Conservation (phyloP, 2,113 vertebrate genomes). For the Gasterosteus nipponicus region DNA sequence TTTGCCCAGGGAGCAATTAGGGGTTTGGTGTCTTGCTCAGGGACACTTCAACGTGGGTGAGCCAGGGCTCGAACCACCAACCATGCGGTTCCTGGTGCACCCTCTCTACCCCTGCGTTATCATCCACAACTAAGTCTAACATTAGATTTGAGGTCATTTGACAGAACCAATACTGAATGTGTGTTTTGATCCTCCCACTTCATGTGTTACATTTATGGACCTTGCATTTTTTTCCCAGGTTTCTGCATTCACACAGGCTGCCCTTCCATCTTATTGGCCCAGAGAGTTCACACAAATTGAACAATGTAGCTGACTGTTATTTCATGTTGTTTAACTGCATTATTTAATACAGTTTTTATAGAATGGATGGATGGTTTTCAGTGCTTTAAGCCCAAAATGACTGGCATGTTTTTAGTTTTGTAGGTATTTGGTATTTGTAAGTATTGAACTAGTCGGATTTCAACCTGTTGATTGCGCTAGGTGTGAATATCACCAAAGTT, state of each 20-base stretch:
- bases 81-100: no score
- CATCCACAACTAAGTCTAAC: neutral
- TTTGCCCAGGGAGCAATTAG: no score
- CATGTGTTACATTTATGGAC: no score
- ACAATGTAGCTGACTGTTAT: neutral
- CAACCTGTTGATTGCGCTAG: neutral
- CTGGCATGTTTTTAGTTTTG: neutral
- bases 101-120: neutral
- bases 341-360: neutral
- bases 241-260: neutral
- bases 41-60: no score
- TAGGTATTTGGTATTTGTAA: neutral
- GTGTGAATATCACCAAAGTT: neutral
- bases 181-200: no score
- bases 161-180: no score
- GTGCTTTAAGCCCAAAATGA: neutral
- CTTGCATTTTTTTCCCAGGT: neutral
- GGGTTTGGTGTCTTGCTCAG: no score
- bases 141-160: neutral
- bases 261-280: neutral
- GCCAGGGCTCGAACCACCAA: no score
- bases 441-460: neutral
- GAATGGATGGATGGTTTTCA: neutral
- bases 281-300: neutral
- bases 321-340: neutral